These are phyloP conservation scores for Mesorhabditis spiculigera DNA, from an alignment of 2,888 invertebrate genomes.

Conservation along the genomic window DNA sequence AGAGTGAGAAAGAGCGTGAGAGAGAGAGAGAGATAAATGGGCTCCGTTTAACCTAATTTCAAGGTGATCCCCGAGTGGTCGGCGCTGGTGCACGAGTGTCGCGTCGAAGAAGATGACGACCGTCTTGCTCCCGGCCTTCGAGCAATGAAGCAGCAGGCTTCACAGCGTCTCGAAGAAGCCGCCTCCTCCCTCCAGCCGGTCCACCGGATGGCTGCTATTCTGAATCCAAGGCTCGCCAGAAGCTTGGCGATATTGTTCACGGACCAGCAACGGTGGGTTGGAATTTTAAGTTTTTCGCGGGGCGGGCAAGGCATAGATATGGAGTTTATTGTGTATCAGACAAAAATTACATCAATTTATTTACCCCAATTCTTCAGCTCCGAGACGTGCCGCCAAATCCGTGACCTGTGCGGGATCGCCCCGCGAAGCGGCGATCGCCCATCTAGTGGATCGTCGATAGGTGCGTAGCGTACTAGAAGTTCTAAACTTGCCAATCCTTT, in stretches of 20 bases:
- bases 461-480: not conserved
- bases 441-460: not conserved
- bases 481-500: not conserved
- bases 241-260: slow-evolving; percentile 35
- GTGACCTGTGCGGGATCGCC: slow-evolving; percentile 25
- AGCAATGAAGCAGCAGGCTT: not conserved
- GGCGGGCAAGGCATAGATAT: too few relatives aligned
- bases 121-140: not conserved
- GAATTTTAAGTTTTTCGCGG: not conserved
- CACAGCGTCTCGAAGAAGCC: not conserved
- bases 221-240: slow-evolving; percentile 41
- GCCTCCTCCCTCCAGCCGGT: not conserved
- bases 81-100: slow-evolving; percentile 34
- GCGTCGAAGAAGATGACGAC: slow-evolving; percentile 26
- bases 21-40: not conserved
- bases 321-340: too few relatives aligned
- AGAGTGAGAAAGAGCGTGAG: too few relatives aligned
- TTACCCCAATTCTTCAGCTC: not conserved
- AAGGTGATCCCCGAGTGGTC: slow-evolving; percentile 34
- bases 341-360: too few relatives aligned
- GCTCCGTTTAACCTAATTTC: not conserved
- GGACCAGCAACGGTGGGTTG: slow-evolving; percentile 31
- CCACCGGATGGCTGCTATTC: slow-evolving; percentile 47
- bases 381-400: slow-evolving; percentile 24
- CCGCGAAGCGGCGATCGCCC: slow-evolving; percentile 1